These are phyloP conservation scores for Sthenelais limicola DNA, from an alignment of 2,888 invertebrate species.

Conservation along the genomic window DNA sequence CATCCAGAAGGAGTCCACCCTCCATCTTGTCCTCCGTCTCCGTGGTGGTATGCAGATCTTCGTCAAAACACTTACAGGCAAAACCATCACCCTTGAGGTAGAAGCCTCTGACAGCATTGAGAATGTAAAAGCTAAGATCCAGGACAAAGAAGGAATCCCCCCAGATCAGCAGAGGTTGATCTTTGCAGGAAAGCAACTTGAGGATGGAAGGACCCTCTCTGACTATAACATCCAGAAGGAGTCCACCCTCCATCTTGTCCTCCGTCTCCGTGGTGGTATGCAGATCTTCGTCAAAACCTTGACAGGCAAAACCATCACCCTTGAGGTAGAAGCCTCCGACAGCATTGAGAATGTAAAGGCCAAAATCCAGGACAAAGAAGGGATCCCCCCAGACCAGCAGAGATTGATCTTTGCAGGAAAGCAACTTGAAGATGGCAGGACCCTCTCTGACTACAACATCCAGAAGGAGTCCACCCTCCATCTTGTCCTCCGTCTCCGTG, in stretches of 20 bases:
- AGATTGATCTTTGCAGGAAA: slow-evolving; percentile 93
- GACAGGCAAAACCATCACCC: slow-evolving; percentile 61
- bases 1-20: slow-evolving; percentile 95
- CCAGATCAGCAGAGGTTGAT: slow-evolving; percentile 89
- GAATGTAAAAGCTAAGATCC: slow-evolving; percentile 84
- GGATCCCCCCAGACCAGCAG: slow-evolving; percentile 83
- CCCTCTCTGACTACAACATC: slow-evolving; percentile 93
- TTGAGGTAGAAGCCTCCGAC: slow-evolving; percentile 78
- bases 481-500: slow-evolving; percentile 87
- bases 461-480: slow-evolving; percentile 97
- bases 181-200: slow-evolving; percentile 93
- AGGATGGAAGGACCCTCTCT: slow-evolving; percentile 90
- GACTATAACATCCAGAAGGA: slow-evolving; percentile 97
- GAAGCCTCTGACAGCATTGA: slow-evolving; percentile 89
- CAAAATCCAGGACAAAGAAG: slow-evolving; percentile 70
- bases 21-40: slow-evolving; percentile 91
- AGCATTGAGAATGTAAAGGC: slow-evolving; percentile 95
- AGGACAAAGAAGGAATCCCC: slow-evolving; percentile 73
- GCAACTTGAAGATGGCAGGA: slow-evolving; percentile 92
- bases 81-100: slow-evolving; percentile 69
- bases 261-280: slow-evolving; percentile 81
- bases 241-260: slow-evolving; percentile 91
- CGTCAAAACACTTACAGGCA: slow-evolving; percentile 55
- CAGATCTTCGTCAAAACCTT: slow-evolving; percentile 56
- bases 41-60: slow-evolving; percentile 72